Percentiles rank a stretch among this genome's conserved stretches.
These are phyloP conservation scores for Pachliopta kotzebuea DNA, from an alignment of 2,888 invertebrate genomes.

Conservation along the genomic window DNA sequence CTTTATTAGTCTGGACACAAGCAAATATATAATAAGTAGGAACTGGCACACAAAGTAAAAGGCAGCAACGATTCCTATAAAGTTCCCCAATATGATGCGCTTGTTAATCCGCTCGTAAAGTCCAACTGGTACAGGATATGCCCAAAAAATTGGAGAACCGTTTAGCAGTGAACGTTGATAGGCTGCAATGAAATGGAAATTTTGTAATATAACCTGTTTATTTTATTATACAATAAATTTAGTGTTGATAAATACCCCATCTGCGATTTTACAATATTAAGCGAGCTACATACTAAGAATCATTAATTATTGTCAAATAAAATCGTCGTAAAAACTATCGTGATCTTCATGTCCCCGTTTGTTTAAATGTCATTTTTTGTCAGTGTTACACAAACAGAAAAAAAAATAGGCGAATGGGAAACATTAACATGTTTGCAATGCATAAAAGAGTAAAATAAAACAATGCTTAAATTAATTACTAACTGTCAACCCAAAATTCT, in stretches of 20 bases:
- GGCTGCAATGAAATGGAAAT: too few species aligned
- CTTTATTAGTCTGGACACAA: neutral
- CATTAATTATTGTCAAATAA: slow-evolving; percentile 58
- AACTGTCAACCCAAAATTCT: neutral
- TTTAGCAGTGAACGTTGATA: too few species aligned
- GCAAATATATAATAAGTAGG: neutral
- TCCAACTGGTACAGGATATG: too few species aligned
- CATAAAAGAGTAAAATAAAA: slow-evolving; percentile 14
- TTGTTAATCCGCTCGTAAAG: too few species aligned
- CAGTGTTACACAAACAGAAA: slow-evolving; percentile 39
- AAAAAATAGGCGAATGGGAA: slow-evolving; percentile 34
- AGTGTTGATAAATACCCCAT: slow-evolving; percentile 16
- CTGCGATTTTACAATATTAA: slow-evolving; percentile 9
- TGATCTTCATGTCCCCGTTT: slow-evolving; percentile 50
- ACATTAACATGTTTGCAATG: slow-evolving; percentile 32
- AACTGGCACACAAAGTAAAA: too few species aligned
- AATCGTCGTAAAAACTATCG: slow-evolving; percentile 44
- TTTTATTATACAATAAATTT: neutral
- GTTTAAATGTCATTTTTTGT: slow-evolving; percentile 60
- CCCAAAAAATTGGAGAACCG: too few species aligned
- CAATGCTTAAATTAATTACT: slow-evolving; percentile 43
- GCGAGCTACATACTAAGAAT: slow-evolving; percentile 36
- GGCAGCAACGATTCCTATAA: too few species aligned
- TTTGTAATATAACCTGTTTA: neutral
- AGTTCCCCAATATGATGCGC: too few species aligned